Percentiles rank a stretch among this genome's conserved stretches.
phyloP scores from a whole-genome alignment of 2,888 invertebrate species.

The Pyrochroa serraticornis region DNA sequence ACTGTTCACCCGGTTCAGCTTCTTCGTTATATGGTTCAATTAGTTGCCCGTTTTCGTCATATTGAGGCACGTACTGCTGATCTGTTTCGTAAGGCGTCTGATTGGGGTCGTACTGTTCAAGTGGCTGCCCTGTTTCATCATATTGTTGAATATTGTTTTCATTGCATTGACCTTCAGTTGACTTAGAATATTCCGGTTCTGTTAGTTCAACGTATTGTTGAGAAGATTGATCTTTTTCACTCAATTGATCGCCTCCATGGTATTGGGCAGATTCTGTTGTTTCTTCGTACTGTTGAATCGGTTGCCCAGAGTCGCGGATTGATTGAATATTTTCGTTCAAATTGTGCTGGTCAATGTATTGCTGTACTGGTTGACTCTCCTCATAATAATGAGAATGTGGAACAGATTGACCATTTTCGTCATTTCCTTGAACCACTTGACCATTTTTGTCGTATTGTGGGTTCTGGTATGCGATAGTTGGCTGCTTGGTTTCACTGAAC shows the following conservation, averaged over 20 bases:
- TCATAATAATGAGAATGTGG: slow-evolving; percentile 21
- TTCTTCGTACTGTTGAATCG: slow-evolving; percentile 18
- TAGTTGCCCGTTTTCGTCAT: slow-evolving; percentile 40
- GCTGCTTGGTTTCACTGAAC: slow-evolving; percentile 23
- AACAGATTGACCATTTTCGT: no score
- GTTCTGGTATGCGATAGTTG: slow-evolving; percentile 14
- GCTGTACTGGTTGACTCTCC: slow-evolving; percentile 16
- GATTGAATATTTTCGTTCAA: no score
- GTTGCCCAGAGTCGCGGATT: slow-evolving; percentile 16
- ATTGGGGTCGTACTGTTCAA: slow-evolving; percentile 38
- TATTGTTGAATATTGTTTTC: no score
- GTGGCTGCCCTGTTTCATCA: no score
- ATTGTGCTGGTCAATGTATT: slow-evolving; percentile 33
- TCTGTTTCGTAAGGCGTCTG: no score
- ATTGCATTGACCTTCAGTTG: slow-evolving; percentile 35
- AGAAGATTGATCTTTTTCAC: slow-evolving; percentile 38
- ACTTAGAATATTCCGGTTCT: no score
- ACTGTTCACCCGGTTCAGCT: slow-evolving; percentile 9
- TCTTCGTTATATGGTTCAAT: slow-evolving; percentile 13
- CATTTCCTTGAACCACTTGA: slow-evolving; percentile 29
- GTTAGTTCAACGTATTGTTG: slow-evolving; percentile 38
- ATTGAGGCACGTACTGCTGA: no score
- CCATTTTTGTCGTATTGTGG: slow-evolving; percentile 36
- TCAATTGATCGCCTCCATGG: slow-evolving; percentile 24
- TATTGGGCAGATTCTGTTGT: no score